Evolutionary conservation across 2,797 vertebrate genomes (phyloP).

Genomic region (Enteromius fasciolatus): DNA sequence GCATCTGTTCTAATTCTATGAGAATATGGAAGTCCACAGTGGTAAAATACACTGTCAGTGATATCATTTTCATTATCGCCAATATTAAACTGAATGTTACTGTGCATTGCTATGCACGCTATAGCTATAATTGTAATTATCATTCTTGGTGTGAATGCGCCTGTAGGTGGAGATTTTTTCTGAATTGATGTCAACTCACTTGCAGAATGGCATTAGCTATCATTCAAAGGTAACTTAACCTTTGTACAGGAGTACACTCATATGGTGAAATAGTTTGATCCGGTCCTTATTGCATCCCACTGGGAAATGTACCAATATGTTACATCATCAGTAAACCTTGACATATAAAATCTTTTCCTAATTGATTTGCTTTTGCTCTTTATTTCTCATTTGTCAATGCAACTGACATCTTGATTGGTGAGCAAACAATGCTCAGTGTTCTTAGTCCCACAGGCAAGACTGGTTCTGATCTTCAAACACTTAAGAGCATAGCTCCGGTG

Average conservation of each 20-base stretch:
- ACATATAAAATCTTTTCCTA: neutral
- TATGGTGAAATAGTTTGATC: conserved; percentile 58
- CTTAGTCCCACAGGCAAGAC: neutral
- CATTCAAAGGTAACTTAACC: conserved; percentile 67
- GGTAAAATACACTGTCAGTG: neutral
- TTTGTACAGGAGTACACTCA: conserved; percentile 62
- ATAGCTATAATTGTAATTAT: neutral
- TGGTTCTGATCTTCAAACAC: conserved; percentile 8
- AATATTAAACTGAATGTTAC: neutral
- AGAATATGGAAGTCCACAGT: neutral
- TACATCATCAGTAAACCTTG: conserved; percentile 24
- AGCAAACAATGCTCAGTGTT: conserved; percentile 13
- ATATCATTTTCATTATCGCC: neutral
- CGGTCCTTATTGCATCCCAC: conserved; percentile 42
- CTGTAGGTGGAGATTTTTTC: conserved; percentile 65
- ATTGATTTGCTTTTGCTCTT: conserved; percentile 2
- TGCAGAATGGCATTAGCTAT: conserved; percentile 67
- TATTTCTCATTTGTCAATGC: conserved; percentile 1
- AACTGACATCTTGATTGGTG: conserved; percentile 4
- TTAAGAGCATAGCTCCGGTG: conserved; percentile 17
- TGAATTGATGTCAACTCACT: conserved; percentile 66
- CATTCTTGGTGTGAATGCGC: conserved; percentile 6
- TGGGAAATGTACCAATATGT: conserved; percentile 33
- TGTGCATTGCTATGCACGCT: neutral
- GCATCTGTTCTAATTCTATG: neutral